These are phyloP conservation scores for Mesorhabditis belari DNA, from an alignment of 2,888 invertebrate genomes.

Conservation along the genomic window DNA sequence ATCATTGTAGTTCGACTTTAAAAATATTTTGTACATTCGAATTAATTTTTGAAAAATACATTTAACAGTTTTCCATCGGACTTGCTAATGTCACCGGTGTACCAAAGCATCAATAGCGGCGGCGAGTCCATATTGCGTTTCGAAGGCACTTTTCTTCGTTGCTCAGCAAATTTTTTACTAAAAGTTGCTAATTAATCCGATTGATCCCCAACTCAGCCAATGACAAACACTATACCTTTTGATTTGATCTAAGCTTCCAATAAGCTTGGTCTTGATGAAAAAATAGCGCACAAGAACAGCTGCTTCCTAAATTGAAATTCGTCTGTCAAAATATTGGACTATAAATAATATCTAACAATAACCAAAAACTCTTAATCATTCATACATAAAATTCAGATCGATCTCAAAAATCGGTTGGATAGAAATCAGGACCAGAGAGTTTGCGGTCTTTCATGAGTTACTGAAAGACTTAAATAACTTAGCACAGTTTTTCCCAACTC, in stretches of 20 bases:
- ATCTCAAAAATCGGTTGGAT: constrained; percentile 82
- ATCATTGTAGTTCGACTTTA: background rate
- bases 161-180: constrained; percentile 62
- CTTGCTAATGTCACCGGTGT: constrained; percentile 56
- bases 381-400: constrained; percentile 87
- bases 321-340: background rate
- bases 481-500: constrained; percentile 58
- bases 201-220: too few relatives aligned
- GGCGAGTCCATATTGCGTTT: constrained; percentile 81
- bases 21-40: background rate
- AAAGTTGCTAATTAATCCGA: background rate
- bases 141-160: constrained; percentile 68
- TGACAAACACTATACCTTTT: constrained; percentile 7
- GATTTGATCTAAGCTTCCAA: constrained; percentile 62
- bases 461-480: constrained; percentile 24
- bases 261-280: constrained; percentile 75
- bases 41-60: too few relatives aligned
- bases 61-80: too few relatives aligned
- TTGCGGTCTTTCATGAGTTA: constrained; percentile 68
- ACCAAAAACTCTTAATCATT: constrained; percentile 95
- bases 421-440: constrained; percentile 80
- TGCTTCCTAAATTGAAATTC: constrained; percentile 71
- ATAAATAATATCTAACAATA: constrained; percentile 60
- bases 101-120: too few relatives aligned
- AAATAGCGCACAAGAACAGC: constrained; percentile 85